Conservation (phyloP, 2,113 vertebrate genomes). For the Epinephelus lanceolatus region DNA sequence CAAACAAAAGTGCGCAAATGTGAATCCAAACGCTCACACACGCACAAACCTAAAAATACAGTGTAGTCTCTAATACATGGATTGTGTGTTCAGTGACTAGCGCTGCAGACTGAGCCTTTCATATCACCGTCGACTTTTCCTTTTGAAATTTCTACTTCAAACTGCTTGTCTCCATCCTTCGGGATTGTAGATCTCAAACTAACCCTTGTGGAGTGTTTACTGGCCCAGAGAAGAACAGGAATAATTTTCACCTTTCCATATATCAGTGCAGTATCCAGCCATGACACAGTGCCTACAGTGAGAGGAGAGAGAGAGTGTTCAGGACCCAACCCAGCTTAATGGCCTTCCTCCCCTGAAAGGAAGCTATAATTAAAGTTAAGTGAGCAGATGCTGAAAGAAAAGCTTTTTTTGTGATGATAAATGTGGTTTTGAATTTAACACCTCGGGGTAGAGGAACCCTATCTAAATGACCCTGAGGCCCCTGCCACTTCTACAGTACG, state of each 20-base stretch:
- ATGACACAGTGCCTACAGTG: constrained; percentile 47
- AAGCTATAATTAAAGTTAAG: constrained; percentile 86
- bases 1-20: constrained; percentile 57
- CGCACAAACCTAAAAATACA: not conserved
- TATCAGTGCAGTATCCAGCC: constrained; percentile 58
- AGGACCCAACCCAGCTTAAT: constrained; percentile 75
- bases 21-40: constrained; percentile 19
- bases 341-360: constrained; percentile 69
- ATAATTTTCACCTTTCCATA: constrained; percentile 55
- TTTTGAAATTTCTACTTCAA: constrained; percentile 36
- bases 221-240: constrained; percentile 39
- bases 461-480: constrained; percentile 81
- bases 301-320: constrained; percentile 58
- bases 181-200: constrained; percentile 38
- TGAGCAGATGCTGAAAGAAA: constrained; percentile 86
- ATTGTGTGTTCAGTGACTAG: constrained; percentile 16
- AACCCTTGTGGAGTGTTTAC: constrained; percentile 55
- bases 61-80: constrained; percentile 11
- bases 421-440: constrained; percentile 87
- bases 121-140: constrained; percentile 7
- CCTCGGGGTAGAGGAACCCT: constrained; percentile 80
- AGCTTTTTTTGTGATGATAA: constrained; percentile 81
- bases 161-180: constrained; percentile 26
- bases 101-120: constrained; percentile 15
- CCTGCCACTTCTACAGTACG: constrained; percentile 74